These are phyloP conservation scores for Drosophila dives DNA, from an alignment of 2,888 invertebrate genomes.

Conservation along the genomic window DNA sequence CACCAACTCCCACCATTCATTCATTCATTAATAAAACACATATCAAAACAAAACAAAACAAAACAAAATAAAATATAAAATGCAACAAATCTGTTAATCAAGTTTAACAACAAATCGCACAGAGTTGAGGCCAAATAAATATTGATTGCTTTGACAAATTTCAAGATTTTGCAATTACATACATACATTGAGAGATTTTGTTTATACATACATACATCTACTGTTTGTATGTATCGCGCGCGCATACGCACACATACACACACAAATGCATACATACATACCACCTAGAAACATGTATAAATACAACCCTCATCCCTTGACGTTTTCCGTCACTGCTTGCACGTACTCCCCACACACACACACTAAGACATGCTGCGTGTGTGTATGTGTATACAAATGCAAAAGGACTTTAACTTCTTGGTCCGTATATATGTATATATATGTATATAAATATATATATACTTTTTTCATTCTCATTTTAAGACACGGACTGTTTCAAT, in stretches of 20 bases:
- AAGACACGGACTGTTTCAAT: conserved; percentile 69
- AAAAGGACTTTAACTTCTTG: conserved; percentile 81
- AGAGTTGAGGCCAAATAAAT: conserved; percentile 3
- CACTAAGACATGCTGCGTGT: conserved; percentile 18
- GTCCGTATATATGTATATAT: conserved; percentile 14
- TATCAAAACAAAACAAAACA: conserved; percentile 15
- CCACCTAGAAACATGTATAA: conserved; percentile 65
- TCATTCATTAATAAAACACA: conserved; percentile 19
- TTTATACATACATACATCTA: conserved; percentile 25
- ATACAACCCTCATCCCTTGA: conserved; percentile 79
- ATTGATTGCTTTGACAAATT: conserved; percentile 44
- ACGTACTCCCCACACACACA: conserved; percentile 41
- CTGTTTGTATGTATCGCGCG: conserved; percentile 55
- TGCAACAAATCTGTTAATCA: background rate
- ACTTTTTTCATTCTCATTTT: conserved; percentile 48
- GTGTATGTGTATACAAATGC: conserved; percentile 53
- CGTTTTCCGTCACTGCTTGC: conserved; percentile 65
- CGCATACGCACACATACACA: conserved; percentile 31
- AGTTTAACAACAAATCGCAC: conserved; percentile 14
- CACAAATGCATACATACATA: conserved; percentile 29
- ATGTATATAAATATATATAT: background rate
- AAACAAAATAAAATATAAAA: background rate
- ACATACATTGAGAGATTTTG: conserved; percentile 27
- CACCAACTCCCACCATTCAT: background rate
- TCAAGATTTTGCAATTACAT: conserved; percentile 40